phyloP scores from a whole-genome alignment of 2,797 vertebrate species.

The Pelochelys cantorii region DNA sequence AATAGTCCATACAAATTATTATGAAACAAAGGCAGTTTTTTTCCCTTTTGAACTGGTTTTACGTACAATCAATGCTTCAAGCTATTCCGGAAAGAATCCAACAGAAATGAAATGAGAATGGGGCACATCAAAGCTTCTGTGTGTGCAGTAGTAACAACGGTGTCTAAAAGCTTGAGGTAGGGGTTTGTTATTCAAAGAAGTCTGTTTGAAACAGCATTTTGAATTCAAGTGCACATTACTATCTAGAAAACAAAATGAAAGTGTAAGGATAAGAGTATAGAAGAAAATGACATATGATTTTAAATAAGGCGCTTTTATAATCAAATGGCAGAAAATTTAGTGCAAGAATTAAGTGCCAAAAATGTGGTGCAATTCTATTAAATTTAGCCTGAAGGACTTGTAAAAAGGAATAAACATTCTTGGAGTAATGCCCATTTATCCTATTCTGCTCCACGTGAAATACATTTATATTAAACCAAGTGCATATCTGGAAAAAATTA shows the following conservation, averaged over 20 bases:
- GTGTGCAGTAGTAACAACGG: conserved; percentile 73
- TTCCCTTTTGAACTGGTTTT: conserved; percentile 26
- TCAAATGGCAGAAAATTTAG: conserved; percentile 60
- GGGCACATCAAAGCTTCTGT: conserved; percentile 61
- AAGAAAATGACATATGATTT: conserved; percentile 39
- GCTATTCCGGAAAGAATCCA: conserved; percentile 70
- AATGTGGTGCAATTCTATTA: conserved; percentile 53
- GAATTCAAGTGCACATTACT: conserved; percentile 33
- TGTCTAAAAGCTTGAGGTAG: conserved; percentile 5
- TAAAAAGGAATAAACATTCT: conserved; percentile 68
- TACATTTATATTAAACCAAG: conserved; percentile 65
- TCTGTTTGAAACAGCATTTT: conserved; percentile 51
- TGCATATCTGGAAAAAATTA: conserved; percentile 80
- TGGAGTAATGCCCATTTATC: conserved; percentile 57
- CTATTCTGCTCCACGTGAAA: conserved; percentile 66
- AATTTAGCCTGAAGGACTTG: conserved; percentile 54
- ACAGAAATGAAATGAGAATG: conserved; percentile 66
- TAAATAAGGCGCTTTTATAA: conserved; percentile 38
- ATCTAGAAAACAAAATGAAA: conserved; percentile 49
- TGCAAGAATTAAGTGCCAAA: conserved; percentile 51
- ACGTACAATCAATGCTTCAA: conserved; percentile 62
- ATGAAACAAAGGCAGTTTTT: conserved; percentile 10
- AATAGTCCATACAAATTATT: not conserved
- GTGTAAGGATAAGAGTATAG: not conserved
- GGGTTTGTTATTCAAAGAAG: conserved; percentile 40